These are phyloP conservation scores for Excalfactoria chinensis DNA, from an alignment of 2,113 vertebrate genomes.

Conservation along the genomic window DNA sequence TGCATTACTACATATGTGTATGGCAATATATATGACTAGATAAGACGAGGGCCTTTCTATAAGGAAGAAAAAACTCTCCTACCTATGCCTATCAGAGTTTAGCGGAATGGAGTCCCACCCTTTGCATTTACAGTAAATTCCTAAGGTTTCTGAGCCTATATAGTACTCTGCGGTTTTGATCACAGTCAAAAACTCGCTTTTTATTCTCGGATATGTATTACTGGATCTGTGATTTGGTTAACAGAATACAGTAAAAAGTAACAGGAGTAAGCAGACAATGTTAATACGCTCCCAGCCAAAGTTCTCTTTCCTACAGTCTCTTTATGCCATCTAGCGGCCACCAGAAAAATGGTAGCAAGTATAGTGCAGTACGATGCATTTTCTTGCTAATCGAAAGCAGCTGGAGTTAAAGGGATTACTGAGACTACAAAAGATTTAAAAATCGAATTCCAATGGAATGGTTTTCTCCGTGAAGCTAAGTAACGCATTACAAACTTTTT, in stretches of 20 bases:
- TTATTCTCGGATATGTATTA: neutral
- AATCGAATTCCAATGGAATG: neutral
- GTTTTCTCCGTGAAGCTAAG: neutral
- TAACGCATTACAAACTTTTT: neutral
- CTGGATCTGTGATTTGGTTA: neutral
- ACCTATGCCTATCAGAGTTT: neutral
- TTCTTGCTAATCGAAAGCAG: neutral
- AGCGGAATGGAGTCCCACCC: neutral
- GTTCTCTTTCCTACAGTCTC: neutral
- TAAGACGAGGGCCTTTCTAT: neutral
- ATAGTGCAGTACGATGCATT: rapidly evolving
- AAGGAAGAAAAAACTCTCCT: neutral
- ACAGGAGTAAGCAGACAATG: rapidly evolving
- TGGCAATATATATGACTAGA: neutral
- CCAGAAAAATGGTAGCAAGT: neutral
- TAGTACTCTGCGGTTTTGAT: neutral
- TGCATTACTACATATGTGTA: neutral
- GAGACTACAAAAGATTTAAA: neutral
- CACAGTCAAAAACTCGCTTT: neutral
- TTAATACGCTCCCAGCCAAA: rapidly evolving
- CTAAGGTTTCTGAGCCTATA: neutral
- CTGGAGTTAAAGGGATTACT: neutral
- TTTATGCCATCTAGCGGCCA: constrained; percentile 71
- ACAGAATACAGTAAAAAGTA: neutral
- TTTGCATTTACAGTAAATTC: neutral